These are phyloP conservation scores for Myripristis murdjan DNA, from an alignment of 2,797 vertebrate genomes.

Conservation along the genomic window DNA sequence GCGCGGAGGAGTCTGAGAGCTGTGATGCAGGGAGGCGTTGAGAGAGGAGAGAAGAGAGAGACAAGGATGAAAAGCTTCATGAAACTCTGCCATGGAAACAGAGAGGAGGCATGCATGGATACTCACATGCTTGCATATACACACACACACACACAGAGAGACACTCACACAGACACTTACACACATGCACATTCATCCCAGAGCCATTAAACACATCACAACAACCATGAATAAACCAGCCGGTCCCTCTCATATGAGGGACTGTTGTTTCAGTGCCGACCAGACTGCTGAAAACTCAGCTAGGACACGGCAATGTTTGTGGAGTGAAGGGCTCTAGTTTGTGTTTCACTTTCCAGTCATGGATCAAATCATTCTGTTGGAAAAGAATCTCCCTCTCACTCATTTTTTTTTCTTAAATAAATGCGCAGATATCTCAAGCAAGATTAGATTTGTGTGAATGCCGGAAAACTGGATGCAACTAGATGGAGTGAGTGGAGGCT, in stretches of 20 bases:
- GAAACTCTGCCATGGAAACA: slow-evolving; percentile 77
- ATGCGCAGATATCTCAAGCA: slow-evolving; percentile 5
- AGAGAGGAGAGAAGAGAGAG: slow-evolving; percentile 68
- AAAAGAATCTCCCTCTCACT: slow-evolving; percentile 20
- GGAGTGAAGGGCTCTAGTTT: slow-evolving; percentile 33
- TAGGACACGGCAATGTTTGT: slow-evolving; percentile 47
- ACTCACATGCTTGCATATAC: background rate
- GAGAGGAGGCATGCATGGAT: slow-evolving; percentile 1
- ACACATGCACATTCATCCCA: slow-evolving; percentile 50
- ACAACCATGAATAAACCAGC: slow-evolving; percentile 62
- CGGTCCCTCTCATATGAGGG: slow-evolving; percentile 46
- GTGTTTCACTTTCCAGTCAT: slow-evolving; percentile 26
- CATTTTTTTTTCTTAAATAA: slow-evolving; percentile 1
- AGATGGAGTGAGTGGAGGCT: background rate
- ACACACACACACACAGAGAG: slow-evolving; percentile 3
- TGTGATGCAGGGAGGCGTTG: slow-evolving; percentile 80
- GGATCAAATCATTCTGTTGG: background rate
- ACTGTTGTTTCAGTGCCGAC: slow-evolving; percentile 52
- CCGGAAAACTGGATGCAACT: background rate
- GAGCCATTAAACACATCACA: slow-evolving; percentile 64
- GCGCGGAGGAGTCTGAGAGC: slow-evolving; percentile 80
- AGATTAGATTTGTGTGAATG: slow-evolving; percentile 1
- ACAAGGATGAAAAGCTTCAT: slow-evolving; percentile 72
- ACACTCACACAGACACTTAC: slow-evolving; percentile 7
- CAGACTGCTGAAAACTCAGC: slow-evolving; percentile 51